Conservation (phyloP, 2,888 invertebrate genomes). For the Omphaloscelis lunosa region DNA sequence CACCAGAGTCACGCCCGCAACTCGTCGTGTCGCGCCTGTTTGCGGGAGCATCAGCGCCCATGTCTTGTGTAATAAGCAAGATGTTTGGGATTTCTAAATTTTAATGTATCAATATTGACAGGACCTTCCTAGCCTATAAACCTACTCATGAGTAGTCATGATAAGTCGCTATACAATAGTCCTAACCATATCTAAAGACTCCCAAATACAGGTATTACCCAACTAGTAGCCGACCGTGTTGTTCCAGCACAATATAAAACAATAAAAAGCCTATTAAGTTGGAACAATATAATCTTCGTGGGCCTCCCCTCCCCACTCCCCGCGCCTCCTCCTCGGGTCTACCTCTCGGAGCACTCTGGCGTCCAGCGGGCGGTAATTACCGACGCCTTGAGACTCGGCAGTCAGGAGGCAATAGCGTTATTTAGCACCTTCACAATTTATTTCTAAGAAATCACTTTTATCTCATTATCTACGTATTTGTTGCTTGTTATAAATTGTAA, state of each 20-base stretch:
- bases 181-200: background rate
- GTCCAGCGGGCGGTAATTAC: constrained; percentile 74
- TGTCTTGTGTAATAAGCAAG: background rate
- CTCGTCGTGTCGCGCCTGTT: no score
- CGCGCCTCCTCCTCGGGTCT: background rate
- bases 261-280: constrained; percentile 80
- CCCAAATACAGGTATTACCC: constrained; percentile 26
- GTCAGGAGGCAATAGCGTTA: constrained; percentile 74
- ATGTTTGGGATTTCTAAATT: background rate
- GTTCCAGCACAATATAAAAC: constrained; percentile 75
- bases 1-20: no score
- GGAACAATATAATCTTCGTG: constrained; percentile 71
- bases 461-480: constrained; percentile 48
- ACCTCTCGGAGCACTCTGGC: constrained; percentile 47
- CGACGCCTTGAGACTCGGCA: constrained; percentile 73
- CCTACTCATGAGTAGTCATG: background rate
- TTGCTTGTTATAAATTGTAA: constrained; percentile 2
- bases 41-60: no score
- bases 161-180: background rate
- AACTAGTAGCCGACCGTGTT: constrained; percentile 50
- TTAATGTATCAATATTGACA: background rate
- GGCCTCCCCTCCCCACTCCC: constrained; percentile 49
- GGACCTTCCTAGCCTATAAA: no score
- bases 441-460: constrained; percentile 64
- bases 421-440: constrained; percentile 68